Conservation (phyloP, 1,140 invertebrate species). For the Camponotus pennsylvanicus region DNA sequence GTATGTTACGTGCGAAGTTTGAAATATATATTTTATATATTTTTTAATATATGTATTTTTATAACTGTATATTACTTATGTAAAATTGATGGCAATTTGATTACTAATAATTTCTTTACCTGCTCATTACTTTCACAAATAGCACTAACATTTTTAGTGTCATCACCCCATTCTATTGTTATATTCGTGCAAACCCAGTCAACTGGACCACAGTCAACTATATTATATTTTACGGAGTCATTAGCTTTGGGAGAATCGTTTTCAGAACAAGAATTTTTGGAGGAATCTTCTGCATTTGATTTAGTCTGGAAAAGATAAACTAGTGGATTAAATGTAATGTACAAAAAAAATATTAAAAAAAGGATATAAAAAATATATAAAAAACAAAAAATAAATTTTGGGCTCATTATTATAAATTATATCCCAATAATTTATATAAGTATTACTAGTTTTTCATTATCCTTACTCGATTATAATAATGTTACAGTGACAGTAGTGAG, state of each 20-base stretch:
- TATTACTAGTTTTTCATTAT: neutral
- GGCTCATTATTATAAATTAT: neutral
- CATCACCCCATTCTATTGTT: neutral
- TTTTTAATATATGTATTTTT: neutral
- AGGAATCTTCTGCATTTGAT: too few relatives aligned
- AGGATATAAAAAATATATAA: too few relatives aligned
- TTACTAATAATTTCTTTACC: conserved; percentile 4
- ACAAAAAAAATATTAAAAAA: too few relatives aligned
- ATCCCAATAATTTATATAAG: neutral
- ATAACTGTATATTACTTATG: neutral
- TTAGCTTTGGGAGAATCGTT: too few relatives aligned
- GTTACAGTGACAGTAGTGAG: conserved; percentile 28
- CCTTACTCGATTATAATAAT: neutral
- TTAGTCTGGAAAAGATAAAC: neutral
- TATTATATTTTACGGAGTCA: too few relatives aligned
- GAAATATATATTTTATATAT: neutral
- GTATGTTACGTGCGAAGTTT: neutral
- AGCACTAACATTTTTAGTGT: neutral
- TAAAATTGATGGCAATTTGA: neutral
- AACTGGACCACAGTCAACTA: neutral
- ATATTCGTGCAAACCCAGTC: neutral
- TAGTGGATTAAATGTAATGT: conserved; percentile 5
- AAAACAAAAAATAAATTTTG: too few relatives aligned
- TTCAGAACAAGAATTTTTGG: too few relatives aligned
- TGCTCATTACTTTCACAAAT: neutral